A percentile compares a stretch with the other conserved stretches of the same genome.
These are phyloP conservation scores for Pseudeuparius sepicola DNA, from an alignment of 2,888 invertebrate species.

Conservation along the genomic window DNA sequence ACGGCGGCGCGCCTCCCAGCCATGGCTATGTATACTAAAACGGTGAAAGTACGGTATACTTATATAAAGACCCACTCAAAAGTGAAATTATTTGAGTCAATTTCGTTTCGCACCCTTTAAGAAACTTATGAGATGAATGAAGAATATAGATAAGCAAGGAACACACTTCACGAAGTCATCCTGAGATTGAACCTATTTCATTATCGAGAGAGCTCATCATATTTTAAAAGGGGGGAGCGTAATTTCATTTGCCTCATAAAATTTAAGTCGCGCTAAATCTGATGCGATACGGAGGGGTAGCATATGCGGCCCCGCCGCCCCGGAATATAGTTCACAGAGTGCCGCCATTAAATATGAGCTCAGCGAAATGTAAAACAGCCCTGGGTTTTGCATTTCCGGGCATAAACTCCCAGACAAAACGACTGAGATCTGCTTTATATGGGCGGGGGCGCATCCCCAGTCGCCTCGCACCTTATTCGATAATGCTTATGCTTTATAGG, in stretches of 20 bases:
- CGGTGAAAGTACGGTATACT: too few relatives aligned
- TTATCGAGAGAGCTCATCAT: constrained; percentile 44
- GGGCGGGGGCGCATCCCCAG: too few relatives aligned
- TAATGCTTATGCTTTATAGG: too few relatives aligned
- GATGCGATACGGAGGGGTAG: constrained; percentile 34
- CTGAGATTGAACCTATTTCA: constrained; percentile 39
- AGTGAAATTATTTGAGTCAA: too few relatives aligned
- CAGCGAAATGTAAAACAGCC: constrained; percentile 44
- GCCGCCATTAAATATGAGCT: constrained; percentile 43
- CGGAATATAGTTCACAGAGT: constrained; percentile 39
- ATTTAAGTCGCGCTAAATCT: constrained; percentile 42
- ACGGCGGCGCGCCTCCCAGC: too few relatives aligned
- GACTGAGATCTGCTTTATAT: constrained; percentile 41
- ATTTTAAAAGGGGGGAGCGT: constrained; percentile 44
- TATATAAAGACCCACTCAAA: too few relatives aligned
- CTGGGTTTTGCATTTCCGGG: constrained; percentile 42
- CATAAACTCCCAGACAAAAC: constrained; percentile 43
- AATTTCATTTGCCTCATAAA: constrained; percentile 45
- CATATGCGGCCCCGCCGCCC: constrained; percentile 37
- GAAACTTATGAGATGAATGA: too few relatives aligned
- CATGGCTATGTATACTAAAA: too few relatives aligned
- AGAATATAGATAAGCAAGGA: too few relatives aligned
- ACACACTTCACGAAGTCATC: too few relatives aligned
- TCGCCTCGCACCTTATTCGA: too few relatives aligned
- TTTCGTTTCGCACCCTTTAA: too few relatives aligned